Evolutionary conservation across 2,113 vertebrate genomes (phyloP), one percentile per base, ranked within the genome.

Genomic region (Daphoenositta chrysoptera): DNA sequence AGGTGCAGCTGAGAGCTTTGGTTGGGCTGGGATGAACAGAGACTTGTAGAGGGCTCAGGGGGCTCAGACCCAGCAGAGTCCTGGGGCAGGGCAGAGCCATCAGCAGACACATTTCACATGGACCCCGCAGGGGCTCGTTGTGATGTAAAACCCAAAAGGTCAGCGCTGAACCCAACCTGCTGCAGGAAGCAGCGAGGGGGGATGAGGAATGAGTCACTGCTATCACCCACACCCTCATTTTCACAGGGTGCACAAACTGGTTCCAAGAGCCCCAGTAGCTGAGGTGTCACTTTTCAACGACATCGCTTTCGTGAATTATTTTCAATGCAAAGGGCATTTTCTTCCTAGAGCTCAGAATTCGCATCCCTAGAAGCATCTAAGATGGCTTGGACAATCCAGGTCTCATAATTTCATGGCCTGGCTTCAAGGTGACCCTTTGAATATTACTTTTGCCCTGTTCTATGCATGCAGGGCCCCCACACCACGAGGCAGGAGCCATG

Each of bases 41-140:
- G 58, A 1, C 16, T 31, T 1, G 0, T 1, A 2, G 65, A 3
- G 15, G 30, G 11, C 1, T 7, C 11, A 2, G 9, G 24, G 47
- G 39, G 30, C 45, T 22, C 1, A 16, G 45, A 2, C 1, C 4
- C 48, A 53, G 39, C 27, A 23, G 53, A 30, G 33, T 8, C 39
- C n/a, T 23, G 1, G 84, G 69, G 63, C 45, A 45, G 57, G 70
- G 3, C 50, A 35, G 56, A 15, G 51, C 73, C 42, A 0, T 11
- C 48, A 40, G 63, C 63, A n/a, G 69, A 82, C 87, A 65, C 63
- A 5, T 78, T 58, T 51, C 56, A 33, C 5, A 14, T 2, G 6
- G 58, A 21, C 11, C 57, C 1, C 1, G 14, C 56, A 47, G 54
- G 58, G 7, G 66, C 77, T 91, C 0, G 0, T 7, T 3, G 40